Percentiles rank a stretch among this genome's conserved stretches.
Conservation (phyloP, 2,888 invertebrate species). For the Terebella lapidaria region DNA sequence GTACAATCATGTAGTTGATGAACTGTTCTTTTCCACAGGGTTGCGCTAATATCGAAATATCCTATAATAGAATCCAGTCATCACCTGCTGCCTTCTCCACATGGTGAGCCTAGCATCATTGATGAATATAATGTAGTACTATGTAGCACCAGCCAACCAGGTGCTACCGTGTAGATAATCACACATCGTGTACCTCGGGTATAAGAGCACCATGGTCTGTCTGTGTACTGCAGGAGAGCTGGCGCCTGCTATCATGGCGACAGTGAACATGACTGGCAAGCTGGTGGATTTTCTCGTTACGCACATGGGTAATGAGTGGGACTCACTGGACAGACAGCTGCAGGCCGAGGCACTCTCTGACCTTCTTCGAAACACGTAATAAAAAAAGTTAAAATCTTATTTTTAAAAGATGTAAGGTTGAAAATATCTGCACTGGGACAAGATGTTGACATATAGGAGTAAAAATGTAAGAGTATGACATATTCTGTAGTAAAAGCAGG, state of each 20-base stretch:
- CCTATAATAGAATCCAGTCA: slow-evolving; percentile 51
- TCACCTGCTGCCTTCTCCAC: slow-evolving; percentile 52
- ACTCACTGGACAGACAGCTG: slow-evolving; percentile 47
- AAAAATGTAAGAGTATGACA: no score
- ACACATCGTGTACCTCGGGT: no score
- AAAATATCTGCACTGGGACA: no score
- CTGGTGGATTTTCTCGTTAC: slow-evolving; percentile 51
- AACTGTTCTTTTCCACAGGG: no score
- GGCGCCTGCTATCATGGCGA: slow-evolving; percentile 52
- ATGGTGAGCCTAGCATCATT: slow-evolving; percentile 34
- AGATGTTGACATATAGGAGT: no score
- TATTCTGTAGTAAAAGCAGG: no score
- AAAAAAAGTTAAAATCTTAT: background rate
- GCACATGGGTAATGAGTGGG: slow-evolving; percentile 54
- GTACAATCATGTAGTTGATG: no score
- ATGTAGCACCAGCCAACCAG: no score
- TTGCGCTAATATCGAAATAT: slow-evolving; percentile 51
- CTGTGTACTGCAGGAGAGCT: slow-evolving; percentile 52
- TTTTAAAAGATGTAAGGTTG: no score
- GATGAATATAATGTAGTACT: no score
- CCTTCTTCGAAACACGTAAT: slow-evolving; percentile 40
- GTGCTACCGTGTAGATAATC: no score
- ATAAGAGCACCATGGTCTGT: no score
- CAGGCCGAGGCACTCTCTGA: slow-evolving; percentile 46
- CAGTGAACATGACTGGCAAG: slow-evolving; percentile 45